Base-by-base conservation (phyloP, 2,797 vertebrate genomes). In the Kryptopterus vitreolus region DNA sequence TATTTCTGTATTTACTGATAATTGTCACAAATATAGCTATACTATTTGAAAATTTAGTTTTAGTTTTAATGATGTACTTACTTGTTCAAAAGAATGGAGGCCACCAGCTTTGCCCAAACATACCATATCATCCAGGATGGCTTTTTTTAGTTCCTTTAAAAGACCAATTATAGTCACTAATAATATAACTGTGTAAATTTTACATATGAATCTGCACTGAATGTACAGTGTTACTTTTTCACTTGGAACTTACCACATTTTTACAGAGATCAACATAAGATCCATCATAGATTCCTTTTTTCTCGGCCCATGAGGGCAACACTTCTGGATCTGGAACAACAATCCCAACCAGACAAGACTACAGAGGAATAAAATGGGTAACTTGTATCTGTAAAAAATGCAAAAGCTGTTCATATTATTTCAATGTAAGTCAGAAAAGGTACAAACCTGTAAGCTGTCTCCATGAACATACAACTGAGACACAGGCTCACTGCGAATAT, bases 51-150 rank as follows among this genome's bases (percentile, higher is more conserved):
- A n/a, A 38, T 20, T n/a, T n/a, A n/a, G n/a, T n/a, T n/a, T n/a
- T n/a, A n/a, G 18, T 46, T 71, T 62, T 20, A 57, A 1, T 55
- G 33, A 73, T 8, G 31, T 3, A 22, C 82, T 88, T 91, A 99
- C 98, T 95, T 99, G 98, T 88, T 99, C 98, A 83, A 99, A 99
- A 43, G 98, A 98, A 88, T 98, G 94, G 76, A 99, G 96, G 80
- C 97, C 96, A 26, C 95, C 96, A 85, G 95, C 94, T 89, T 96
- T 97, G 66, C 98, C 98, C 85, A 99, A 88, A 85, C 90, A 91
- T 55, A 98, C 95, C 94, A 99, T 87, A 89, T 99, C 98, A 81
- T 97, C 96, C 91, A 98, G 94, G 86, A 99, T 96, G 9, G 93
- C 96, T 88, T 95, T 95, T 90, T 97, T 95, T 80, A 98, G 80